A percentile compares a stretch with the other conserved stretches of the same genome.
Conservation (phyloP, 2,797 vertebrate genomes). For the Spizella passerina region DNA sequence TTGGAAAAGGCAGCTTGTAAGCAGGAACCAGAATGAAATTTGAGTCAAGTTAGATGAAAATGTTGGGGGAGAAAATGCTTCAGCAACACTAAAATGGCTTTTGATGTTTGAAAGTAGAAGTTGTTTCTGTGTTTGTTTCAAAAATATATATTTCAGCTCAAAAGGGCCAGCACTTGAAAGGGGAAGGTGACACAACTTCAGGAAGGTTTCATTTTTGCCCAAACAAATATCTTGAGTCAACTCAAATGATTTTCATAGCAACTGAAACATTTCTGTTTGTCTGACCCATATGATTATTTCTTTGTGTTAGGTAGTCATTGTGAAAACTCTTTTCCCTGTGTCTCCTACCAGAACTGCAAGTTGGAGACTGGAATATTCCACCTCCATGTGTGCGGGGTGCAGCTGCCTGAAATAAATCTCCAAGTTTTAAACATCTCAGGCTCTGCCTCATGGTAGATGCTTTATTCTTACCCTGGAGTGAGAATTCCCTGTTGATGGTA, state of each 20-base stretch:
- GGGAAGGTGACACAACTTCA: not conserved
- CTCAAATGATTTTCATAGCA: not conserved
- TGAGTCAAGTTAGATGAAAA: conserved; percentile 19
- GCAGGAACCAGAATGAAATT: not conserved
- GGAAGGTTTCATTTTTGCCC: not conserved
- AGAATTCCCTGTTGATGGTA: not conserved
- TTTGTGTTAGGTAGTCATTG: not conserved
- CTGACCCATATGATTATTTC: not conserved
- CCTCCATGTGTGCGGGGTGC: not conserved
- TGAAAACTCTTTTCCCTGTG: not conserved
- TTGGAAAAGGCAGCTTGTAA: not conserved
- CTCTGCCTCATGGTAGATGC: not conserved
- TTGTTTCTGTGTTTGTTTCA: not conserved
- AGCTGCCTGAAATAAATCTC: conserved; percentile 23
- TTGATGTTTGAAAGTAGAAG: conserved; percentile 2
- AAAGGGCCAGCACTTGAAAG: not conserved
- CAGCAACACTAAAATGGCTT: not conserved
- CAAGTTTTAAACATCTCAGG: not conserved
- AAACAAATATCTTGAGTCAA: not conserved
- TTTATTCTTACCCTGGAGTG: conserved; percentile 1
- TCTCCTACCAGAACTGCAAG: not conserved
- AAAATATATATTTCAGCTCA: not conserved
- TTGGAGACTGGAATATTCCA: conserved; percentile 24
- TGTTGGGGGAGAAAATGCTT: not conserved
- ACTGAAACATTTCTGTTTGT: not conserved